Evolutionary conservation across 1,140 invertebrate genomes (phyloP).

Genomic region (Neodiprion virginianus): DNA sequence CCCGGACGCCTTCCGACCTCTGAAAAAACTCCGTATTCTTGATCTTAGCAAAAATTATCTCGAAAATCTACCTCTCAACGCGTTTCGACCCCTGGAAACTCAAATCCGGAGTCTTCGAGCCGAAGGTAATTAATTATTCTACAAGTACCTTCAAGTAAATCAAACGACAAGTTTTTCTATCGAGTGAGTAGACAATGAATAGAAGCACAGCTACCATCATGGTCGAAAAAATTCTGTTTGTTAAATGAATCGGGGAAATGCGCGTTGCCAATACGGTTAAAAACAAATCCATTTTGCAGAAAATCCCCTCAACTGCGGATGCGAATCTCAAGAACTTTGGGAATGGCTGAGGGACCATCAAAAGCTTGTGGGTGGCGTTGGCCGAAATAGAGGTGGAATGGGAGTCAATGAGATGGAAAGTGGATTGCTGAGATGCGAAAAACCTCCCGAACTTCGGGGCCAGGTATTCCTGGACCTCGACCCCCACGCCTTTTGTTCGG

Average conservation of each 20-base stretch:
- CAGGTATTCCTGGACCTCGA: conserved; percentile 78
- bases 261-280: not conserved
- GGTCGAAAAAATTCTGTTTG: not conserved
- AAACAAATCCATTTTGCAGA: conserved; percentile 63
- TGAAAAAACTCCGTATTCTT: conserved; percentile 72
- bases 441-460: conserved; percentile 78
- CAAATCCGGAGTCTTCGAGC: conserved; percentile 72
- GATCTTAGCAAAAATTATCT: conserved; percentile 81
- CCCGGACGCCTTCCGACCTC: conserved; percentile 71
- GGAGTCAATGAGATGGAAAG: conserved; percentile 48
- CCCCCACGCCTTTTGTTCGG: conserved; percentile 81
- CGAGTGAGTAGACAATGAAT: not conserved
- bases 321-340: conserved; percentile 80
- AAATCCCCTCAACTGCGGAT: conserved; percentile 80
- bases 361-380: conserved; percentile 63
- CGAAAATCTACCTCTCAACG: conserved; percentile 73
- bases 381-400: conserved; percentile 47
- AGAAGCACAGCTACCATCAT: not conserved
- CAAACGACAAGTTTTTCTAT: not conserved
- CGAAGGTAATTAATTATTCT: conserved; percentile 66
- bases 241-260: not conserved
- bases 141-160: not conserved
- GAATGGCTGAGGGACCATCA: conserved; percentile 82
- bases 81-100: conserved; percentile 73
- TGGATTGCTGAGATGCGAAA: conserved; percentile 72